phyloP scores from a whole-genome alignment of 2,113 vertebrate species.

The Leiothrix lutea region DNA sequence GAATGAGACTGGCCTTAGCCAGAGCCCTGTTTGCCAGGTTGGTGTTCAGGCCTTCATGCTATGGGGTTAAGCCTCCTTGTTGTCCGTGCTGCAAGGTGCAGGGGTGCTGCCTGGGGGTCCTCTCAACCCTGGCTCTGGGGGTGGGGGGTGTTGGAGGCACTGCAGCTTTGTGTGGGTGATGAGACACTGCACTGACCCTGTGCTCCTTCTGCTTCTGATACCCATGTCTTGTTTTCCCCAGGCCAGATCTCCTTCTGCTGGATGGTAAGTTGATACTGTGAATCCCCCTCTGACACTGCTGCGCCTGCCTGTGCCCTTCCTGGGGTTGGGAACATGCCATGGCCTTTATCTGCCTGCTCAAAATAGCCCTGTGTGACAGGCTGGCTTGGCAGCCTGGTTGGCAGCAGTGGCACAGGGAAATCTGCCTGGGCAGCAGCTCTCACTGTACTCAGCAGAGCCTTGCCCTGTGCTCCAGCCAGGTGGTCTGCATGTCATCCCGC shows the following conservation, averaged over 20 bases:
- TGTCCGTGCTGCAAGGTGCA: fast-evolving
- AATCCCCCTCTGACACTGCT: neutral
- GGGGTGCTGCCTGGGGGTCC: neutral
- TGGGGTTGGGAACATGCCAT: neutral
- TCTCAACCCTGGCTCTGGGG: fast-evolving
- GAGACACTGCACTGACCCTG: neutral
- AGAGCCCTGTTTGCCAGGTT: constrained; percentile 93
- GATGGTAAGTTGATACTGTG: constrained; percentile 85
- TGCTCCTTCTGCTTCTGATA: neutral
- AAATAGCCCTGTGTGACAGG: neutral
- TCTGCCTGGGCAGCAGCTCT: neutral
- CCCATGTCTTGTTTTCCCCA: constrained; percentile 37
- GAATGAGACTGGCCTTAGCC: constrained; percentile 95
- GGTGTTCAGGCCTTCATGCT: constrained; percentile 24
- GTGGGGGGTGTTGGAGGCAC: neutral
- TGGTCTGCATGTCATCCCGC: neutral
- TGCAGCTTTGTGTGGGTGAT: neutral
- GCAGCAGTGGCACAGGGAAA: neutral
- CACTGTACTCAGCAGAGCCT: neutral
- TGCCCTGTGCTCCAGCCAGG: neutral
- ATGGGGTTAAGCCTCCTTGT: neutral
- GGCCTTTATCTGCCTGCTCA: constrained; percentile 40
- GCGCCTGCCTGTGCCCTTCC: neutral
- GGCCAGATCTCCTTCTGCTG: constrained; percentile 93
- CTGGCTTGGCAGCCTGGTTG: neutral